phyloP scores from a whole-genome alignment of 1,140 invertebrate genomes.

The Plectrocnemia conspersa region DNA sequence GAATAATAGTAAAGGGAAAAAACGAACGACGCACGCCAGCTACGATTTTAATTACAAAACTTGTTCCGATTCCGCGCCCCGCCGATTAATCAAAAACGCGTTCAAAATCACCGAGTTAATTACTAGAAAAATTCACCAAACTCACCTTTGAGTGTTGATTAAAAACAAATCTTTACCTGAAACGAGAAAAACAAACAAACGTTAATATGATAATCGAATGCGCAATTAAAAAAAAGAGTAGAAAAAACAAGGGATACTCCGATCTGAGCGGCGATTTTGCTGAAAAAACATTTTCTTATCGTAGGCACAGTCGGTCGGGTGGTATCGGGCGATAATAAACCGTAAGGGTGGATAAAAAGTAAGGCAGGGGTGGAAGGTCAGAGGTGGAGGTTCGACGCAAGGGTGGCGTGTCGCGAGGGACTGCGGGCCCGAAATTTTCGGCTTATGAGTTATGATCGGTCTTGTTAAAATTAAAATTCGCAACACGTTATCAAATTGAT shows the following conservation, averaged over 20 bases:
- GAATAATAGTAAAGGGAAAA: too few species aligned
- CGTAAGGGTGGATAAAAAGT: neutral
- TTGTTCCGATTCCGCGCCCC: too few species aligned
- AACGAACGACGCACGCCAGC: too few species aligned
- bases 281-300: slow-evolving; percentile 30
- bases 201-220: neutral
- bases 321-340: slow-evolving; percentile 11
- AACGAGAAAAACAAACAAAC: neutral
- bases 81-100: too few species aligned
- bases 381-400: neutral
- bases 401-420: neutral
- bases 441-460: neutral
- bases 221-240: neutral
- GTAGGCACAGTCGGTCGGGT: slow-evolving; percentile 4
- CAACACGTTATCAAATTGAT: too few species aligned
- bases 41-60: too few species aligned
- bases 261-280: slow-evolving; percentile 11
- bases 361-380: neutral
- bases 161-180: neutral
- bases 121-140: too few species aligned
- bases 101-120: too few species aligned
- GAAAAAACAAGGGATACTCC: neutral
- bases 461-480: neutral
- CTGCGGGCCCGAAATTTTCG: neutral
- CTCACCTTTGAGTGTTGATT: too few species aligned